Base-by-base conservation (phyloP, 2,797 vertebrate genomes). In the Furcifer pardalis region DNA sequence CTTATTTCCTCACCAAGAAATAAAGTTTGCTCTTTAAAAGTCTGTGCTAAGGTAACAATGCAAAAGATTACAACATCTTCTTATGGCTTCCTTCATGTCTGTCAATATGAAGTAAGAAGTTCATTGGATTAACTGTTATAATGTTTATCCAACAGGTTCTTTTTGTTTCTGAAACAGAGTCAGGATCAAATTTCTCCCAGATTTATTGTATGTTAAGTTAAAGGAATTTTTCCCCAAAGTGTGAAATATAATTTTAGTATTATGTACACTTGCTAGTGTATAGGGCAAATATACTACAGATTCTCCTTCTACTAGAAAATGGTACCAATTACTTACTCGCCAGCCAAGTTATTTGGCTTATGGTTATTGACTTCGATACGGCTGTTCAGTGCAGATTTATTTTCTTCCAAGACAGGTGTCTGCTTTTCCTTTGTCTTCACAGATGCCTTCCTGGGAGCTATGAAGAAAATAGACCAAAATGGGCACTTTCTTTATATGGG, bases 361-460 rank as follows among this genome's bases (percentile, higher is more conserved):
- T 75, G 23, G 12, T 44, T 52, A 40, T 21, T 82, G 9, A 9
- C 46, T 42, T 74, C 35, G 21, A 23, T 83, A 12, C 35, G 40
- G 56, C 13, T 63, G 17, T 23, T 71, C 9, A 23, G 17, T 56
- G 42, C 46, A 59, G 35, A 9, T 1, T 2, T 42, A 21, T 27
- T 62, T 82, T 56, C n/a, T 1, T 2, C 68, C 46, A 30, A 42
- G 13, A 27, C 0, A 60, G 35, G 69, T 46, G 6, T n/a, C 19
- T 82, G 73, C 63, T 76, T 93, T 94, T 82, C 92, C 93, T 2
- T 77, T 84, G 46, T 92, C 92, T 91, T 97, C 96, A 79, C 85
- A 5, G 94, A 87, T 0, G 96, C 92, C 91, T 97, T 98, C 88
- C 96, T 96, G 15, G 97, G 97, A 6, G 95, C 97, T 98, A 69